Evolutionary conservation across 2,113 vertebrate species (phyloP).

Genomic region (Sapayoa aenigma): DNA sequence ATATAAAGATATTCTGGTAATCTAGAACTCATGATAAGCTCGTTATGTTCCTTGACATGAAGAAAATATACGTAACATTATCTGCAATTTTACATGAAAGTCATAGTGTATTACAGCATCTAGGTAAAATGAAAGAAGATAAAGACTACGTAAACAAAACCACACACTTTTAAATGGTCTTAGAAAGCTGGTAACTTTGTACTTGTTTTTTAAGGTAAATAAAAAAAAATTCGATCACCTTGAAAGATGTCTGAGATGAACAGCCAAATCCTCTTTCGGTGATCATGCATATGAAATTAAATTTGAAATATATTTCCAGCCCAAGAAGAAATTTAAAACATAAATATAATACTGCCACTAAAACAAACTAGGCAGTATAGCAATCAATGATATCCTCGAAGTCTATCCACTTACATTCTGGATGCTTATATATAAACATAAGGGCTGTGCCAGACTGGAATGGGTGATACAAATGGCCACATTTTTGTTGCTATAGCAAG

Average conservation of each 20-base stretch:
- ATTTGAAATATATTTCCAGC: not conserved
- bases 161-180: not conserved
- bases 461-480: not conserved
- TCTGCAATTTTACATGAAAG: not conserved
- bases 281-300: not conserved
- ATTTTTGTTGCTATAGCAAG: not conserved
- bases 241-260: not conserved
- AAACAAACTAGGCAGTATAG: not conserved
- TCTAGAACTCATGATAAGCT: not conserved
- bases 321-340: not conserved
- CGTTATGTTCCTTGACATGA: not conserved
- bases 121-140: not conserved
- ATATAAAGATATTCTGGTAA: not conserved
- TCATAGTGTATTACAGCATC: fast-evolving
- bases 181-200: not conserved
- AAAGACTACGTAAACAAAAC: not conserved
- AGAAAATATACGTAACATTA: not conserved
- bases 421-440: not conserved
- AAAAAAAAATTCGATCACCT: not conserved
- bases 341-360: not conserved
- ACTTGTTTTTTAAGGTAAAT: not conserved
- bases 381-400: not conserved
- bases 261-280: not conserved
- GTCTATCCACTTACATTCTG: not conserved
- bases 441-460: not conserved